Conservation (phyloP, 2,888 invertebrate species). For the Diplazon laetatorius region DNA sequence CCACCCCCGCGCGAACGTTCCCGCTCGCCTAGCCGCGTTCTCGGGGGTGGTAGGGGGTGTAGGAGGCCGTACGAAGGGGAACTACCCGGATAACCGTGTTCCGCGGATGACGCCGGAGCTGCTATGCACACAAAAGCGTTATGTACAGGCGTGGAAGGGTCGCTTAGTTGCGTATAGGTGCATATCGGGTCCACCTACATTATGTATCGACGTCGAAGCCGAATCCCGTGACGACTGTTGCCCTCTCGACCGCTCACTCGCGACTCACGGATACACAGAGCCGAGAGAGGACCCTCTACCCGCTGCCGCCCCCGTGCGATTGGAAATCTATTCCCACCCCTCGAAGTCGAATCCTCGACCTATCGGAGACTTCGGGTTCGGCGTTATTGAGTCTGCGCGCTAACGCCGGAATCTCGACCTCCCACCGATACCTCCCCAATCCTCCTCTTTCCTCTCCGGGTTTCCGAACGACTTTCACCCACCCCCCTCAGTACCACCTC, state of each 20-base stretch:
- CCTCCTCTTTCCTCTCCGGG: conserved; percentile 45
- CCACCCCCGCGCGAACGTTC: conserved; percentile 45
- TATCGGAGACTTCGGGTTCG: conserved; percentile 82
- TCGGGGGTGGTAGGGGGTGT: not conserved
- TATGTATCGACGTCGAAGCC: conserved; percentile 69
- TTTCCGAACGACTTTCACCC: conserved; percentile 55
- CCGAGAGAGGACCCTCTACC: conserved; percentile 62
- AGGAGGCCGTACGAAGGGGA: conserved; percentile 45
- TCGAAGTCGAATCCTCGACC: conserved; percentile 82
- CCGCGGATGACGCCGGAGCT: conserved; percentile 44
- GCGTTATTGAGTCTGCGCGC: conserved; percentile 83
- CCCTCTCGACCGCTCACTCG: too few relatives aligned
- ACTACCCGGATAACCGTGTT: conserved; percentile 40
- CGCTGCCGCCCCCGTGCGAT: conserved; percentile 79
- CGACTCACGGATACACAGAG: too few relatives aligned
- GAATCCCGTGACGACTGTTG: conserved; percentile 65
- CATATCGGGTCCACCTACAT: conserved; percentile 82
- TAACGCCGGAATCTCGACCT: conserved; percentile 64
- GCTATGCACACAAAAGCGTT: conserved; percentile 50
- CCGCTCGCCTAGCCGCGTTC: conserved; percentile 62
- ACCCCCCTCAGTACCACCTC: conserved; percentile 39
- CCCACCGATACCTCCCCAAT: conserved; percentile 60
- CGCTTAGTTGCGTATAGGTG: conserved; percentile 80
- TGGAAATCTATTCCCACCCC: conserved; percentile 83
- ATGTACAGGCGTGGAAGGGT: conserved; percentile 67